A percentile compares a stretch with the other conserved stretches of the same genome.
These are phyloP conservation scores for Eupithecia pulchellata DNA, from an alignment of 2,888 invertebrate genomes.

Conservation along the genomic window DNA sequence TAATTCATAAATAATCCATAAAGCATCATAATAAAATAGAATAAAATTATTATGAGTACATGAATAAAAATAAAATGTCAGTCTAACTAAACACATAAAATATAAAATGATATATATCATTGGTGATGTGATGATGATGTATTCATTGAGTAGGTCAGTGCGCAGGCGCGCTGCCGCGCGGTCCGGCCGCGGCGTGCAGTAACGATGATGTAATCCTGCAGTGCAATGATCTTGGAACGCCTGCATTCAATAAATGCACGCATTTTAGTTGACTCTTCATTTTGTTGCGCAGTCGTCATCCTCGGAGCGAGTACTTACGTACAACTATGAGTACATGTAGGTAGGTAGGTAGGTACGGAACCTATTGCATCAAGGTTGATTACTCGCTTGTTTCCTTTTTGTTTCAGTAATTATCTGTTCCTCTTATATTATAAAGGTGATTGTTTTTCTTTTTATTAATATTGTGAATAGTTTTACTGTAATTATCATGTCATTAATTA, in stretches of 20 bases:
- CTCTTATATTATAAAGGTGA: neutral
- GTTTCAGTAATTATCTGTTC: neutral
- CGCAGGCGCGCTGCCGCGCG: neutral
- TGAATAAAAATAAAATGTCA: too few relatives aligned
- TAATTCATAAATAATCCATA: too few relatives aligned
- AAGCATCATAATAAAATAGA: too few relatives aligned
- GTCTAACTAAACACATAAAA: too few relatives aligned
- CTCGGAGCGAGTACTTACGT: neutral
- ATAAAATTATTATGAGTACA: too few relatives aligned
- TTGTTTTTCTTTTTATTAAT: neutral
- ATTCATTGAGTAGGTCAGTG: neutral
- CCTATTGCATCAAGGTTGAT: neutral
- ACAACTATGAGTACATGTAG: conserved; percentile 10
- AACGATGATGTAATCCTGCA: conserved; percentile 44
- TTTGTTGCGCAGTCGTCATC: neutral
- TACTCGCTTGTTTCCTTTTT: neutral
- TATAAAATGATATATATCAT: too few relatives aligned
- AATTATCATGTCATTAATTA: too few relatives aligned
- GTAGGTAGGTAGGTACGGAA: neutral
- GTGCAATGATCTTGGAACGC: conserved; percentile 44
- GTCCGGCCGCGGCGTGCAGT: neutral
- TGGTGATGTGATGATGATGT: too few relatives aligned
- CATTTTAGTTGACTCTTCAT: conserved; percentile 24
- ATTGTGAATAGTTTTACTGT: too few relatives aligned
- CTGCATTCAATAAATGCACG: conserved; percentile 31